Evolutionary conservation across 1,140 invertebrate genomes (phyloP), one percentile per base, ranked within the genome.

Genomic region (Eumeta japonica): DNA sequence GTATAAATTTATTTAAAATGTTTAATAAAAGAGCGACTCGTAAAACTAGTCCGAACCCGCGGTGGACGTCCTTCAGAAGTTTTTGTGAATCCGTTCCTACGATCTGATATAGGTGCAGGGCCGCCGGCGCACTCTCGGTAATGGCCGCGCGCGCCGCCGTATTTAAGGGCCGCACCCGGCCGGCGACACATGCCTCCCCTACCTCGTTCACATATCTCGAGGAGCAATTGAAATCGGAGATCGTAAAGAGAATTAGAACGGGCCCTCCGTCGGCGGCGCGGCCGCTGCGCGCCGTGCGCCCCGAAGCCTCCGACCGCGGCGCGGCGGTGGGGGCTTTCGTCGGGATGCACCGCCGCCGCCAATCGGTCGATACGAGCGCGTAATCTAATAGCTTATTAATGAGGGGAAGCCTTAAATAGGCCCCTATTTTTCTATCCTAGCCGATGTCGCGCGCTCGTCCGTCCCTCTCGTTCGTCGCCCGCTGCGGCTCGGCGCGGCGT

Each of bases 351-450:
- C 62, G 59, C 61, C 53, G 58, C 55, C 65, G 66, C 66, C 66
- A 71, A 70, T 71, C 61, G 62, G 56, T 54, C 58, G 54, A 44
- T 55, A 52, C 55, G 55, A 56, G 59, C 47, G 52, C 49, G 68
- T 71, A 74, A 74, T 71, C 64, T 73, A 71, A 73, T 73, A 73
- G 66, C 66, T 70, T 70, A 71, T 74, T 74, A 71, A 73, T 68
- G 55, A 70, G 55, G 66, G 70, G 63, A 68, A 68, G 54, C 55
- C 49, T 46, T 60, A 55, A 55, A 61, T 56, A 46, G 58, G 51
- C 51, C 66, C 68, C 60, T 53, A 70, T 71, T 68, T 67, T 65
- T 65, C 68, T 73, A 71, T 65, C 51, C 50, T 73, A 73, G 68
- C 14, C 3, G 16, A 33, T 3, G 15, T 12, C 10, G 10, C 7